A percentile compares a stretch with the other conserved stretches of the same genome.
Conservation (phyloP, 2,113 vertebrate genomes). For the Malaclemys terrapin region DNA sequence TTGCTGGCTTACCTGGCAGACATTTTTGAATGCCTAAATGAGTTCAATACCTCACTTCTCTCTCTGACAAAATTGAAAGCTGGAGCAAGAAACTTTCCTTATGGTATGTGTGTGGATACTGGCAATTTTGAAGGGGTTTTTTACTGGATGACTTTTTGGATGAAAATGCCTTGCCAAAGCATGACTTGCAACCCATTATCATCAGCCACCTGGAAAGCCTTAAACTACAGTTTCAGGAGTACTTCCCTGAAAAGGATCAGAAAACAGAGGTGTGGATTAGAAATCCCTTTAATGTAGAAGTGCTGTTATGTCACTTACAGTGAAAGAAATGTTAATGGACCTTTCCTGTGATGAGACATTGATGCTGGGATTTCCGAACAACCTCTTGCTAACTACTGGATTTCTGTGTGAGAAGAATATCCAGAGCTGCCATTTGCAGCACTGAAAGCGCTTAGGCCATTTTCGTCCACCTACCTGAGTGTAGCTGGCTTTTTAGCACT, state of each 20-base stretch:
- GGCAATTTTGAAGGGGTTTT: neutral
- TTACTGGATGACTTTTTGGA: neutral
- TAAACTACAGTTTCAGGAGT: neutral
- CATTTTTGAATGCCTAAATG: neutral
- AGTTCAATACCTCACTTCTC: neutral
- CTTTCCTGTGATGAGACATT: neutral
- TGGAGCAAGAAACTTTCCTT: neutral
- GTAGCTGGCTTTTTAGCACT: neutral
- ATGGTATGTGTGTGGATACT: neutral
- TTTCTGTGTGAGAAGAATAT: neutral
- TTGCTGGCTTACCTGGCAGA: neutral
- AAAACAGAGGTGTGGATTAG: neutral
- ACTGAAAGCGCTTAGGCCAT: neutral
- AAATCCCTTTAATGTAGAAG: neutral
- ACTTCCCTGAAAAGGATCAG: neutral
- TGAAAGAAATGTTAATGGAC: neutral
- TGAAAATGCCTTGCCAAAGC: neutral
- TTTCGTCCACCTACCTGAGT: neutral
- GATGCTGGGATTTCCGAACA: neutral
- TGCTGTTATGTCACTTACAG: neutral
- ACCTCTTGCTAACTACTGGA: neutral
- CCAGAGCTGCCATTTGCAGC: neutral
- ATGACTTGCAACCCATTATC: neutral
- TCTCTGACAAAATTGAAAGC: neutral
- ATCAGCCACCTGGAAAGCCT: neutral